Evolutionary conservation across 2,113 vertebrate species (phyloP), one percentile per base, ranked within the genome.

Genomic region (Columbina picui): DNA sequence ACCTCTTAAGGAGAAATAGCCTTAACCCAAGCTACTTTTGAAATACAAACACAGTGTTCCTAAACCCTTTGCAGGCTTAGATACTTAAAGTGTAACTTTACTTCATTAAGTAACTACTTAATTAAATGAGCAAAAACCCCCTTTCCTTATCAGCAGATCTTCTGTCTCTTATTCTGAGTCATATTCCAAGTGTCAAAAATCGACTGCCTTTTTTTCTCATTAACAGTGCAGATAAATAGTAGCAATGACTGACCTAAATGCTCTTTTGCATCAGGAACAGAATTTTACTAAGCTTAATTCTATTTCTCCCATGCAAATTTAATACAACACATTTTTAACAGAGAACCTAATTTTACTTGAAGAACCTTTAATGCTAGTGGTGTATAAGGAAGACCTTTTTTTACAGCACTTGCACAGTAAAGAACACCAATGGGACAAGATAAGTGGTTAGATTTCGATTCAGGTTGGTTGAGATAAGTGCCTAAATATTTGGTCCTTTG

Each of bases 131-230:
- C 55, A 90, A 59, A n/a, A 6, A 8, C 0, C 8, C 6, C 6
- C 10, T 64, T 84, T 80, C 59, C 64, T 88, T 63, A 81, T 84
- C 68, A 81, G 41, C 63, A 76, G 36, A 73, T 95, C 3, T 1
- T 89, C 82, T 83, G 82, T 60, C 39, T 92, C 53, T 91, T 39
- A 22, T 17, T 92, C 69, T 83, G 82, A 94, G 45, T 90, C 88
- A 67, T 76, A 55, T 61, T 88, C 41, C 3, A 2, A 89, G 70
- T 70, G 83, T 80, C 71, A 88, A 73, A 90, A 94, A 88, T 29
- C 8, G 50, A 22, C 22, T 65, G 32, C n/a, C 43, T 5, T 79
- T 87, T 91, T 76, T 57, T 85, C 26, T 79, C 75, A 61, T 90
- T 85, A 83, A n/a, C 17, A 9, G 57, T 61, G 39, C 45, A 86